phyloP scores from a whole-genome alignment of 2,888 invertebrate genomes.

The Serrognathus titanus region DNA sequence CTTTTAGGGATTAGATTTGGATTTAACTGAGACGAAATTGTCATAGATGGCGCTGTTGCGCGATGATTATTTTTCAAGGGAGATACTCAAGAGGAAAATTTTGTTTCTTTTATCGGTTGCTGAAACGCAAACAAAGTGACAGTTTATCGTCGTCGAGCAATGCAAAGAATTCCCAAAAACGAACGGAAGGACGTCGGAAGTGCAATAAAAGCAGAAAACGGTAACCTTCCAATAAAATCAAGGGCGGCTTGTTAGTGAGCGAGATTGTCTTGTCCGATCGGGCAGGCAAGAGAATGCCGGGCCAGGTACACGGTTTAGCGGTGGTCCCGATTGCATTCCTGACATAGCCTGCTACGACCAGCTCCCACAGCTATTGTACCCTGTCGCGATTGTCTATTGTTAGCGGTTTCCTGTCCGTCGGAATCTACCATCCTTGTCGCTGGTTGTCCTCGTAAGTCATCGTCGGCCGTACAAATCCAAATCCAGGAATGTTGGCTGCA shows the following conservation, averaged over 20 bases:
- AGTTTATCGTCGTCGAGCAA: not conserved
- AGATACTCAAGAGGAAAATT: too few relatives aligned
- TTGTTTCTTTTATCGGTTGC: too few relatives aligned
- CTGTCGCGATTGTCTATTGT: not conserved
- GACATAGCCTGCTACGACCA: not conserved
- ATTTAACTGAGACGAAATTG: too few relatives aligned
- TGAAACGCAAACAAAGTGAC: not conserved
- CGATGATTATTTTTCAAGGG: too few relatives aligned
- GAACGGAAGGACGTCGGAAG: not conserved
- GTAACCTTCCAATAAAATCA: not conserved
- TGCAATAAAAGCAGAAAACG: not conserved
- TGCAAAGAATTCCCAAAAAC: not conserved
- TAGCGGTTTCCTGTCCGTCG: too few relatives aligned
- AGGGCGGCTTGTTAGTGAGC: not conserved
- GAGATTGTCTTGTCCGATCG: too few relatives aligned
- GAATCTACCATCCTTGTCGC: too few relatives aligned
- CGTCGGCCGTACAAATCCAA: too few relatives aligned
- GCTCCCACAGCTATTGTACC: not conserved
- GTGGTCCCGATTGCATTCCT: constrained; percentile 3
- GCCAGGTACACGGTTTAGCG: not conserved
- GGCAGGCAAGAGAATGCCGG: not conserved
- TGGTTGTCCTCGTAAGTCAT: too few relatives aligned
- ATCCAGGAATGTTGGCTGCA: too few relatives aligned
- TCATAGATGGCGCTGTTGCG: too few relatives aligned
- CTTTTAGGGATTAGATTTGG: too few relatives aligned